A percentile compares a stretch with the other conserved stretches of the same genome.
phyloP scores from a whole-genome alignment of 2,888 invertebrate species.

The Choreutis nemorana region DNA sequence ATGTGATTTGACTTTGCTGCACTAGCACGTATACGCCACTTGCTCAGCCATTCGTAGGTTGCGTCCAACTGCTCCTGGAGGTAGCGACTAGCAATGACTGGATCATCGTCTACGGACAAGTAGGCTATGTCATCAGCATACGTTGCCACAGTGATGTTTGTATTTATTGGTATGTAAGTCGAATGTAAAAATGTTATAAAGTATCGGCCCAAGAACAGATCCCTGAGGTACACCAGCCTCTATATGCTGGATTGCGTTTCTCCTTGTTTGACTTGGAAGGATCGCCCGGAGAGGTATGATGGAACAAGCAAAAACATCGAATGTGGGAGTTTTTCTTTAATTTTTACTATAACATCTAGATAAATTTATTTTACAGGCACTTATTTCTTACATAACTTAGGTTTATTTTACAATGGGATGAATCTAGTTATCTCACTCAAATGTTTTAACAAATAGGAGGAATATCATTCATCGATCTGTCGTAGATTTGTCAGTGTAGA shows the following conservation, averaged over 20 bases:
- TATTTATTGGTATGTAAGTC: slow-evolving; percentile 1
- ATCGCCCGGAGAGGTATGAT: background rate
- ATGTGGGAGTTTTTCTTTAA: no score
- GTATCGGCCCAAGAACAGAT: slow-evolving; percentile 2
- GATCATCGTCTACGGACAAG: background rate
- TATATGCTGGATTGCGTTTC: background rate
- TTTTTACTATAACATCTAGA: no score
- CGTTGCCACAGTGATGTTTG: slow-evolving; percentile 2
- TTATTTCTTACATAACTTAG: no score
- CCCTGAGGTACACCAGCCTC: background rate
- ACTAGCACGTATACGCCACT: background rate
- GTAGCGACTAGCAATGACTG: background rate
- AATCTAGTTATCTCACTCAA: no score
- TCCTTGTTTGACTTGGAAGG: background rate
- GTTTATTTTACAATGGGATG: no score
- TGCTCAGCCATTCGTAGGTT: background rate
- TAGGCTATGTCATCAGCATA: slow-evolving; percentile 6
- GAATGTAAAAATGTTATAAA: slow-evolving; percentile 4
- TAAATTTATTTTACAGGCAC: no score
- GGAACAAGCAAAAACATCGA: background rate
- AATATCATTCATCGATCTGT: no score
- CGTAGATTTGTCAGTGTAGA: no score
- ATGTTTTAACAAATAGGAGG: no score
- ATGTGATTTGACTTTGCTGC: background rate
- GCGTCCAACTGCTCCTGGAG: background rate